Base-by-base conservation (phyloP, 2,113 vertebrate genomes). In the Cyprinodon tularosa region DNA sequence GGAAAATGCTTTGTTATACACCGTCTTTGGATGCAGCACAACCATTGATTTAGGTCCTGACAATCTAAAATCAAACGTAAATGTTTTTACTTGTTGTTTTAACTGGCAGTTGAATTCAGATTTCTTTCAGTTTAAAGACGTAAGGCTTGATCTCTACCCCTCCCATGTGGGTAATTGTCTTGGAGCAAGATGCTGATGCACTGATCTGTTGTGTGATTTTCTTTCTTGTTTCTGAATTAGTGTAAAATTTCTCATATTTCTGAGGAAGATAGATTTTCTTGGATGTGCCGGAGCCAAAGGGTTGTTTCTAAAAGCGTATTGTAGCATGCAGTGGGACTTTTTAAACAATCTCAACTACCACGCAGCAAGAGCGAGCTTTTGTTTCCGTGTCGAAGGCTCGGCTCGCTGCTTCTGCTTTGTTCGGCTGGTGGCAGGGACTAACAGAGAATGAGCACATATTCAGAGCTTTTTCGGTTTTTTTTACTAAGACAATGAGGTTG, bases 331-430 rank as follows among this genome's bases (percentile, higher is more conserved):
- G 3, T 11, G 38, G 48, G 36, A 40, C 22, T n/a, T 84, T 81
- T 72, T 39, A 47, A 60, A 75, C 44, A 15, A n/a, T 44, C 10
- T 13, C 9, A 37, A 48, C 62, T 14, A 20, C 62, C 1, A 14
- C 20, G 44, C 62, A 40, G 37, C 29, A 4, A 50, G 29, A 65
- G 61, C 13, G 17, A 66, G 62, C 40, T 59, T 3, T 60, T 71
- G 48, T 20, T 61, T 20, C 37, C 42, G 0, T 22, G 40, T 59
- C 22, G 36, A 37, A 14, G 47, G 38, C 38, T 68, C 62, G 17
- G 37, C 57, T 67, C 53, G 13, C 64, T 66, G 4, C 14, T 57
- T 48, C 42, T 67, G 68, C 66, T 42, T 17, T 63, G 66, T 39
- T 70, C 66, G 37, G n/a, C 4, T 38, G 61, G 45, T 36, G 48